Evolutionary conservation across 2,113 vertebrate genomes (phyloP), one percentile per base, ranked within the genome.

Genomic region (Urocolius indicus): DNA sequence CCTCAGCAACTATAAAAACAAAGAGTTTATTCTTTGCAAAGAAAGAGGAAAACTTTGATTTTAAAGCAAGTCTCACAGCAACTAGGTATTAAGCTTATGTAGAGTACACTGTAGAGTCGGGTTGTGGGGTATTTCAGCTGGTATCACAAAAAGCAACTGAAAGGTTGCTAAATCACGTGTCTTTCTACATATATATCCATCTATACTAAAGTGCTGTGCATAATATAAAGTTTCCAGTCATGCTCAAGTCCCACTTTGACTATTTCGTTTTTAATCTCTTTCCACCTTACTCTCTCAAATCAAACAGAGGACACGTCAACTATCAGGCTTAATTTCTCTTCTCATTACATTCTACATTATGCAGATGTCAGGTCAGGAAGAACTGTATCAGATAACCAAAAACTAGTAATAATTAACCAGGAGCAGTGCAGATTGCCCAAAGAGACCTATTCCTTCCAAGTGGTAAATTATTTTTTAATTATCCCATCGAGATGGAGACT

Each of bases 401-500:
- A 97, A 92, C 96, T 94, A 91, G 84, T 78, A 93, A 94, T 96
- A 95, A 96, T 92, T 95, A 93, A 95, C 87, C 89, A 83, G 87
- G 67, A 92, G 91, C 80, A 86, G 74, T 48, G 34, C 79, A 87
- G 75, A 94, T 92, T 94, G 83, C 93, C 95, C 73, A 38, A 78
- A 94, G 92, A 96, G 87, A 93, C 81, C 82, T 75, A 68, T 71
- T 69, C 89, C 72, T 95, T 95, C 91, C 89, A 95, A 92, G 90
- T 88, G 87, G 89, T 93, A 95, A 97, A 96, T 96, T 94, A 96
- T 97, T 94, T 91, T 77, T 87, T 92, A 96, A 97, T 89, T 93
- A 93, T 84, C 51, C 94, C 84, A 82, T 72, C 11, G 90, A 96
- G 96, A 96, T 83, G 30, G 34, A 94, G 87, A 84, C 55, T 94